Conservation (phyloP, 2,888 invertebrate genomes). For the Caenorhabditis sinica region DNA sequence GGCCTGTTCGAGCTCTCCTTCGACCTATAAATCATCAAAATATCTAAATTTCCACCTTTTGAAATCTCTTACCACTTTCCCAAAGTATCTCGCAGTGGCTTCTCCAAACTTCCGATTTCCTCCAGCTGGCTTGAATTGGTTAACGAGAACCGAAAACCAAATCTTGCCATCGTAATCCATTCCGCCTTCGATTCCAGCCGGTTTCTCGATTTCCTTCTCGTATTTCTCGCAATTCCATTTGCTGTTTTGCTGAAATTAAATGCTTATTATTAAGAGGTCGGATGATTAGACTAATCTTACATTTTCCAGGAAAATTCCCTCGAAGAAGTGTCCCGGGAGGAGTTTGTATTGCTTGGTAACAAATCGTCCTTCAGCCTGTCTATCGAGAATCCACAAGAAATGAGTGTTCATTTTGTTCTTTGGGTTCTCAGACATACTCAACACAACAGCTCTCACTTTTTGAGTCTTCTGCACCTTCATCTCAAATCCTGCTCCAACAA, state of each 20-base stretch:
- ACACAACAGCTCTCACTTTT: constrained; percentile 5
- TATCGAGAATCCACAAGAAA: constrained; percentile 32
- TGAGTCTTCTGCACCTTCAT: neutral
- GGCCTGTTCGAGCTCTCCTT: neutral
- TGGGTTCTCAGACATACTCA: constrained; percentile 8
- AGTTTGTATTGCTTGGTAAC: constrained; percentile 10
- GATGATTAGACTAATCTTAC: neutral
- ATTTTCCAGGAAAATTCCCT: neutral
- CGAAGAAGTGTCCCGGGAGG: constrained; percentile 1
- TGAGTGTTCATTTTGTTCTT: constrained; percentile 9
- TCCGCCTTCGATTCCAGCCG: constrained; percentile 12
- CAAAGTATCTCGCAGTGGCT: constrained; percentile 8
- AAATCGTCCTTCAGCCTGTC: constrained; percentile 27
- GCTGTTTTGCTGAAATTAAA: neutral
- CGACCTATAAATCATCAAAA: constrained; percentile 10
- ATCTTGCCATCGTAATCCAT: neutral
- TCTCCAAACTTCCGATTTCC: constrained; percentile 14
- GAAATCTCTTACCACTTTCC: constrained; percentile 18
- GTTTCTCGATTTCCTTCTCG: constrained; percentile 5
- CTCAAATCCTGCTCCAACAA: constrained; percentile 22
- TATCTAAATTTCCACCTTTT: neutral
- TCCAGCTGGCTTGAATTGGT: constrained; percentile 23
- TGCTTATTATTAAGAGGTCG: neutral
- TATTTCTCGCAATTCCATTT: constrained; percentile 23
- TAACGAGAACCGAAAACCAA: constrained; percentile 2